Base-by-base conservation (phyloP, 2,888 invertebrate species). In the Trissoscelio sp. region DNA sequence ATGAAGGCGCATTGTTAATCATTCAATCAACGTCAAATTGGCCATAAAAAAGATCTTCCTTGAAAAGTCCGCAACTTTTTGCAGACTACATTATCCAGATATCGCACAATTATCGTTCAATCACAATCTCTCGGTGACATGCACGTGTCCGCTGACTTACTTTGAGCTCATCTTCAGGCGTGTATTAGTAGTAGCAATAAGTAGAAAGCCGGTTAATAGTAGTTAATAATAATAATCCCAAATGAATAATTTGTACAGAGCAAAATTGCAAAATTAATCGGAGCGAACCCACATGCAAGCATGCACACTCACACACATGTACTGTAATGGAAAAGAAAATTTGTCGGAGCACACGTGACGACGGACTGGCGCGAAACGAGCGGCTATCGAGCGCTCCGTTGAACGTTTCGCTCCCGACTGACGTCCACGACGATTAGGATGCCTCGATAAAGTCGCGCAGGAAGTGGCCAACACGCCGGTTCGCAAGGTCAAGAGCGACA, bases 401-500 rank as follows among this genome's bases (percentile, higher is more conserved):
- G 67, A 53, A 53, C 67, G 67, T 42, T 39, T 67, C 53, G 67
- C 53, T 67, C 44, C 44, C 34, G 57, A 69, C 69, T 70, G 55
- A 44, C 67, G 37, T 14, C 24, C 28, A 3, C 58, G 57, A 20
- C 39, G 39, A 66, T 60, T 11, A 51, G 39, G 31, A 58, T 48
- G 48, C 58, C 46, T 37, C 67, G 55, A 28, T 28, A 42, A 24
- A 62, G 44, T 34, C 72, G 74, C 74, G 74, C 55, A 64, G 74
- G 57, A 64, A 64, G 53, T 42, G 31, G 34, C 0, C 48, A 48
- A 9, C 28, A 64, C 34, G 55, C 64, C 51, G 48, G 55, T 39
- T 69, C 62, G 48, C 74, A 80, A 69, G 79, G 66, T 79, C 79
- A 72, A 72, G 72, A 69, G 31, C 74, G 46, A 22, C 24, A 16